These are phyloP conservation scores for Trichonephila inaurata DNA, from an alignment of 1,140 invertebrate genomes.

Conservation along the genomic window DNA sequence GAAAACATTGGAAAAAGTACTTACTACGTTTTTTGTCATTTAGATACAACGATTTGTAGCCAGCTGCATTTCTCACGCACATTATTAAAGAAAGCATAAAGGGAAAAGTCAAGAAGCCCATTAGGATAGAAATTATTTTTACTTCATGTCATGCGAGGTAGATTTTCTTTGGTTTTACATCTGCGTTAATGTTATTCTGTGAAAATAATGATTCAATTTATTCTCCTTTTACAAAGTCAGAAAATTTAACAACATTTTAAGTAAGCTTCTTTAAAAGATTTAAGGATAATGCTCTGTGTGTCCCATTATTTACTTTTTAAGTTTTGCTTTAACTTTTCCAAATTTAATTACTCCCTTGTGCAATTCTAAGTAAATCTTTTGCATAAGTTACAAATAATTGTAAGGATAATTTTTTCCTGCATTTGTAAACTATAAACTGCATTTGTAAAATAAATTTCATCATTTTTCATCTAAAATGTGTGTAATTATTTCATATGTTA, in stretches of 20 bases:
- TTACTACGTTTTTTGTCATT: background rate
- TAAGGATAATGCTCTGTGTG: background rate
- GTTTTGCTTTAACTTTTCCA: background rate
- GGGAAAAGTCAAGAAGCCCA: background rate
- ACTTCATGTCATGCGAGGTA: background rate
- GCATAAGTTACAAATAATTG: no score
- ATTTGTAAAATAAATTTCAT: no score
- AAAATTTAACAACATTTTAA: background rate
- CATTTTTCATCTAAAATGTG: no score
- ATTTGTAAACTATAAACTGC: no score
- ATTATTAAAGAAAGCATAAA: background rate
- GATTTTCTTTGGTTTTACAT: background rate
- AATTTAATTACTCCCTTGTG: no score
- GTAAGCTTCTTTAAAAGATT: background rate
- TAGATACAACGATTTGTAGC: background rate
- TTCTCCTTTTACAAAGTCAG: background rate
- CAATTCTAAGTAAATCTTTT: no score
- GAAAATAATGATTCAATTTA: background rate
- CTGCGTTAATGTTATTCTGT: background rate
- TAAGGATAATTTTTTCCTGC: no score
- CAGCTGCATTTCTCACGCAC: background rate
- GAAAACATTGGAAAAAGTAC: background rate
- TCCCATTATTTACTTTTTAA: background rate
- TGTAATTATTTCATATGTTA: no score
- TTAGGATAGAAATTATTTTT: constrained; percentile 4